Base-by-base conservation (phyloP, 1,140 invertebrate species). In the Caenorhabditis elegans region DNA sequence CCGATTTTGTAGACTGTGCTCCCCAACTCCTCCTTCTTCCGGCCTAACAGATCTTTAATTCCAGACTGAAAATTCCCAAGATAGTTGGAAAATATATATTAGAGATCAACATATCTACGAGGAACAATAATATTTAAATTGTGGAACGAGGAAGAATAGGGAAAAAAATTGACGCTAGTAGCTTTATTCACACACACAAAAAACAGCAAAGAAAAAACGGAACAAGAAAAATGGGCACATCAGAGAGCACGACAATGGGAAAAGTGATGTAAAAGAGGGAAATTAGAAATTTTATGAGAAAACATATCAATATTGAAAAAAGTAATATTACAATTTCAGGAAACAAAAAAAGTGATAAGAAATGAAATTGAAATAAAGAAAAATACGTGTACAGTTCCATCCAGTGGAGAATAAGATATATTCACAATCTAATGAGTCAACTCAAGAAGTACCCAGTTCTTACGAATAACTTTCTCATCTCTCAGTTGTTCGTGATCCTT, bases 401-500 rank as follows among this genome's bases (percentile, higher is more conserved):
- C 53, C 53, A 60, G 26, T 60, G 53, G 19, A 60, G 34, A 60
- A 31, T 24, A 24, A 51, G 13, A 51, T 10, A 31, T 22, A 39
- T 70, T 15, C 26, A 36, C 53, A 48, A 19, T 70, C 75, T 36
- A 80, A 70, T 47, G 55, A 75, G 79, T 36, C n/a, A 55, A 0
- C 49, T 55, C 78, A 3, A 79, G 11, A 39, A 79, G 76, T 2
- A 65, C 76, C 79, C 82, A 82, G 36, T 46, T 83, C 24, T 51
- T 82, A 34, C 34, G 60, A 47, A 83, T 81, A 36, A 51, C 49
- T 13, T 26, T 43, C 70, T 83, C 46, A 55, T 39, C 34, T 17
- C 11, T 26, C 76, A 79, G 10, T 49, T 39, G 77, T 31, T 78
- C 77, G 55, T 79, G 82, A 8, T 78, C 77, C 43, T 48, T 83